phyloP scores from a whole-genome alignment of 2,113 vertebrate species.

The Tapirus terrestris region DNA sequence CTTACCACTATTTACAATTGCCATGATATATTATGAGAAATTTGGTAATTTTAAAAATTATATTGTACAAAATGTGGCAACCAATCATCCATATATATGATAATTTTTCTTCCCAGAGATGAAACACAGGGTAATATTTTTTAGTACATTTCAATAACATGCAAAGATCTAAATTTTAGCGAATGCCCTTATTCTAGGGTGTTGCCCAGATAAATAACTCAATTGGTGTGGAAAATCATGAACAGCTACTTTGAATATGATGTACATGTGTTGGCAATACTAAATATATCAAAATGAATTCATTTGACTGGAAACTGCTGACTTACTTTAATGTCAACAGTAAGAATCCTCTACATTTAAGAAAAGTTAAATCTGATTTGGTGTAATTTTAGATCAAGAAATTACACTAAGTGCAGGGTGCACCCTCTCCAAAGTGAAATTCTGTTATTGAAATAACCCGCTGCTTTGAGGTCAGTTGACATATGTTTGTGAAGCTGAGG shows the following conservation, averaged over 20 bases:
- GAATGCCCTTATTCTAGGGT: neutral
- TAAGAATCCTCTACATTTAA: neutral
- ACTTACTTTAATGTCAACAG: neutral
- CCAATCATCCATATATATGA: neutral
- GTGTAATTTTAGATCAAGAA: neutral
- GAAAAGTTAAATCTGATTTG: conserved; percentile 1
- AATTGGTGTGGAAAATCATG: neutral
- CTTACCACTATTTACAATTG: neutral
- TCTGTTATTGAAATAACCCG: neutral
- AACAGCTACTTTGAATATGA: neutral
- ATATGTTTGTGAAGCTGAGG: neutral
- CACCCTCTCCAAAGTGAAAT: neutral
- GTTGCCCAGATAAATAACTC: conserved; percentile 27
- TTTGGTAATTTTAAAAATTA: conserved; percentile 17
- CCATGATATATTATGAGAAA: neutral
- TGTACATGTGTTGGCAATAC: neutral
- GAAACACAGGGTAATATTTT: neutral
- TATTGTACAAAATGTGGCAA: neutral
- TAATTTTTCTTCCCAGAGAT: neutral
- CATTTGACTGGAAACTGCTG: neutral
- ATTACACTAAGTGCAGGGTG: neutral
- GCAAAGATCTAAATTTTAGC: neutral
- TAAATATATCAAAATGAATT: neutral
- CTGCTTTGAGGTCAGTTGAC: neutral
- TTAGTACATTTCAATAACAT: conserved; percentile 20